Base-by-base conservation (phyloP, 2,888 invertebrate species). In the Sclerodermus sp. region DNA sequence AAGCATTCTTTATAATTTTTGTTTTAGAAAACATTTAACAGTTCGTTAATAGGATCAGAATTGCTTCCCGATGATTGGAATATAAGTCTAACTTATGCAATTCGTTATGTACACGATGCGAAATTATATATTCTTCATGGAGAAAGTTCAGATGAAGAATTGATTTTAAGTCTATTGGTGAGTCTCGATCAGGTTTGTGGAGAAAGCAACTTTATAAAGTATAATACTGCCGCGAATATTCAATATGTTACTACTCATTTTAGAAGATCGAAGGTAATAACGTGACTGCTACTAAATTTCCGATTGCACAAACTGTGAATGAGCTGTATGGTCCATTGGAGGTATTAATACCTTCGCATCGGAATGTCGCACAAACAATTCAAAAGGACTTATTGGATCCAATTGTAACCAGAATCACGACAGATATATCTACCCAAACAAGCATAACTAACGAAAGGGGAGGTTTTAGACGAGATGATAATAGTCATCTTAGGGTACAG, bases 31-130 rank as follows among this genome's bases (percentile, higher is more conserved):
- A 82, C 82, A 5, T 71, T 85, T 18, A 74, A 82, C 31, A 82
- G 82, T 10, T 36, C 48, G 6, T 89, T 89, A 71, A 78, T 79
- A 14, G 83, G 84, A 43, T 84, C 84, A 50, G 93, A 93, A 76
- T 72, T 88, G 37, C 77, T 93, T 13, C 92, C 93, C 1, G 81
- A 83, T 32, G 85, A 84, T 37, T 93, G 93, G 93, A 92, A 87
- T 74, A 80, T 81, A 40, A 80, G 80, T 39, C 83, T 84, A n/a
- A 84, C 84, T 58, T 91, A 90, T 71, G 82, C 87, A 0, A 73
- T 93, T 17, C 83, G 90, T 63, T 93, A 93, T 77, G 74, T 86
- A n/a, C 81, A 83, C 47, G 82, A 87, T 44, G 83, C 83, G 3
- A 83, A 85, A 64, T 76, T 90, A 13, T 90, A 84, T 66, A 83